Conservation (phyloP, 1,140 invertebrate genomes). For the Papilio xuthus region DNA sequence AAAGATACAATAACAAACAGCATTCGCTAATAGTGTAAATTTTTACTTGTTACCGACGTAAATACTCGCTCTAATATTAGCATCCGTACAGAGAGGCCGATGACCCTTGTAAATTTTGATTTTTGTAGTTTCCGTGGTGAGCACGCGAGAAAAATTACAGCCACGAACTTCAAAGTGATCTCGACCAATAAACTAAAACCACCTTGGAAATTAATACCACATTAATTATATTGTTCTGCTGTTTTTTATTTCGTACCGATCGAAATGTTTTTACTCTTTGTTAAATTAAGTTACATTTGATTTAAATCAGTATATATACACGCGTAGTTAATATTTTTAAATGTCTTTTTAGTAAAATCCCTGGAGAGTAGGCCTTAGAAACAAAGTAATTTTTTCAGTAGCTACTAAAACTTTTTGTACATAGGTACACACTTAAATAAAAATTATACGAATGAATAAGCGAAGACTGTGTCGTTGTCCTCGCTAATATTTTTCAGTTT, state of each 20-base stretch:
- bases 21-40: constrained; percentile 64
- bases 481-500: not conserved
- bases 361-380: not conserved
- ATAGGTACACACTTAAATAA: not conserved
- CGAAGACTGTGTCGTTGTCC: constrained; percentile 3
- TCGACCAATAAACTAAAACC: constrained; percentile 18
- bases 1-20: constrained; percentile 54
- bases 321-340: not conserved
- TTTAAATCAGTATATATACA: too few relatives aligned
- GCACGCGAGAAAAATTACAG: constrained; percentile 28
- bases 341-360: not conserved
- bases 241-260: not conserved
- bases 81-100: constrained; percentile 53
- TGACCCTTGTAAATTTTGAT: constrained; percentile 52
- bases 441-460: not conserved
- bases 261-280: not conserved
- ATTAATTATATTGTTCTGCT: constrained; percentile 23
- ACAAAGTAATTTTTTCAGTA: too few relatives aligned
- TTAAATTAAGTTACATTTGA: not conserved
- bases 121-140: constrained; percentile 37
- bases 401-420: not conserved
- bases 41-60: constrained; percentile 68
- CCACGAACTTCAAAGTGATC: constrained; percentile 35
- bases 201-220: constrained; percentile 27
- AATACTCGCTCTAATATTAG: constrained; percentile 60